phyloP scores from a whole-genome alignment of 1,140 invertebrate genomes.

The Diorhabda sublineata region DNA sequence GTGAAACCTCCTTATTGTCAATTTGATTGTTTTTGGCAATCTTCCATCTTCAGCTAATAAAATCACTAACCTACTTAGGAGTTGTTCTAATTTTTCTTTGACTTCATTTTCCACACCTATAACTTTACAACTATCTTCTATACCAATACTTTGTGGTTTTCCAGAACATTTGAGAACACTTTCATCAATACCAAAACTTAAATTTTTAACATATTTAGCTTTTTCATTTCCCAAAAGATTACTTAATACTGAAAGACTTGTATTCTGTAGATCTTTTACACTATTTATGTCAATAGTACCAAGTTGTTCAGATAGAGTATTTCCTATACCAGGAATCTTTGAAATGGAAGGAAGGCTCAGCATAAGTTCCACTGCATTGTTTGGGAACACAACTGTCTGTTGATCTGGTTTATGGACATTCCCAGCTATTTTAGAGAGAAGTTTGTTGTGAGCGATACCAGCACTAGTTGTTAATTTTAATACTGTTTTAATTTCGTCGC shows the following conservation, averaged over 20 bases:
- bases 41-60: conserved; percentile 71
- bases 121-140: conserved; percentile 66
- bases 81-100: conserved; percentile 60
- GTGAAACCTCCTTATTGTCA: conserved; percentile 67
- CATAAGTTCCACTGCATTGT: conserved; percentile 60
- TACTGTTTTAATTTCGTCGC: conserved; percentile 59
- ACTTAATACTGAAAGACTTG: conserved; percentile 55
- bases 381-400: conserved; percentile 73
- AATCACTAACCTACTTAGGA: conserved; percentile 64
- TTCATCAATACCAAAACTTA: conserved; percentile 68
- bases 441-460: conserved; percentile 78
- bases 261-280: conserved; percentile 62
- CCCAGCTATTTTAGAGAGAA: conserved; percentile 74
- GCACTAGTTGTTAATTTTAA: conserved; percentile 74
- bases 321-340: conserved; percentile 69
- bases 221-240: conserved; percentile 62
- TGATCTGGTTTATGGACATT: conserved; percentile 72
- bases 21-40: conserved; percentile 65
- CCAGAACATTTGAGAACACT: conserved; percentile 64
- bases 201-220: conserved; percentile 61
- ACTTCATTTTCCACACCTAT: conserved; percentile 67
- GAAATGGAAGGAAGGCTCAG: conserved; percentile 55
- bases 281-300: conserved; percentile 59
- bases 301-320: conserved; percentile 60
- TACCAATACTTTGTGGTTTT: conserved; percentile 64